Percentiles rank a stretch among this genome's conserved stretches.
Evolutionary conservation across 2,113 vertebrate species (phyloP).

Genomic region (Nesogale talazaci): DNA sequence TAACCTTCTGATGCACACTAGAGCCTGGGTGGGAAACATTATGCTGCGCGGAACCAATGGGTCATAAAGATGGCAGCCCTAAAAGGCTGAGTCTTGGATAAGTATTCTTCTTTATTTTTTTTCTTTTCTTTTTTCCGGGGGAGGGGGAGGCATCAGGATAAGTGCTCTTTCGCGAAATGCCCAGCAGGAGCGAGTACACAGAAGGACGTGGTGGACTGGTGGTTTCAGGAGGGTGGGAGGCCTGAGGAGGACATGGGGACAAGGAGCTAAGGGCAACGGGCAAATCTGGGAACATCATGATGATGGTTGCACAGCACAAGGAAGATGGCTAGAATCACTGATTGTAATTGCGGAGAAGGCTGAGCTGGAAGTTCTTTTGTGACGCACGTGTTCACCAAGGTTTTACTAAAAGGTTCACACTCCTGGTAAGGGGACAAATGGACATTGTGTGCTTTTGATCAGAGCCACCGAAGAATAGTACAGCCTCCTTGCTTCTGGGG

Average conservation of each 20-base stretch:
- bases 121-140: no score
- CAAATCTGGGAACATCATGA: not conserved
- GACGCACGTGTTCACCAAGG: not conserved
- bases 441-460: not conserved
- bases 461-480: not conserved
- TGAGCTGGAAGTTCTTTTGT: not conserved
- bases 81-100: not conserved
- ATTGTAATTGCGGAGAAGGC: not conserved
- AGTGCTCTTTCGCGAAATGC: not conserved
- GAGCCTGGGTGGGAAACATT: not conserved
- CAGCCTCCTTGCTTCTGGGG: not conserved
- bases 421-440: not conserved
- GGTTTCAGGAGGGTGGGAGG: not conserved
- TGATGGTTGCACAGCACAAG: not conserved
- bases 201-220: not conserved
- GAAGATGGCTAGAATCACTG: not conserved
- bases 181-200: not conserved
- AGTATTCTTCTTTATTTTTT: no score
- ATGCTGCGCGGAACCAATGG: not conserved
- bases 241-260: not conserved
- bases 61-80: not conserved
- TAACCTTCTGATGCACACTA: no score
- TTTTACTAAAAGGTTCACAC: not conserved
- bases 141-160: no score
- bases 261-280: not conserved